Percentiles rank a stretch among this genome's conserved stretches.
Evolutionary conservation across 2,888 invertebrate genomes (phyloP).

Genomic region (Epinotia demarniana): DNA sequence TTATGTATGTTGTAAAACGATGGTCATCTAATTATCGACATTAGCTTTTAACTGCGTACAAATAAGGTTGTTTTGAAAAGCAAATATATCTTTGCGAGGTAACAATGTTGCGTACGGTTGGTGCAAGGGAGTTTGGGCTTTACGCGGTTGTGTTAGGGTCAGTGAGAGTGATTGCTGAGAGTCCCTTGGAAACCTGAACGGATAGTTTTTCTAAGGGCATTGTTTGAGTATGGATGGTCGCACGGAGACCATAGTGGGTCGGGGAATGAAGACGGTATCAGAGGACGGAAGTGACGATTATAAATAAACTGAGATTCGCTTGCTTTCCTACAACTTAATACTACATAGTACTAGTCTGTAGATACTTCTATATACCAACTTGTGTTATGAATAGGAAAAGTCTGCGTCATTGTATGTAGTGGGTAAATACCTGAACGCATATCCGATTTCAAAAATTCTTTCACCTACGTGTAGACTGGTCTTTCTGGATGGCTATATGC

Average conservation of each 20-base stretch:
- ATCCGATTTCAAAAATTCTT: no score
- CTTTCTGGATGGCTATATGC: no score
- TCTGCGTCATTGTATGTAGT: no score
- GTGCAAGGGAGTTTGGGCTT: conserved; percentile 3
- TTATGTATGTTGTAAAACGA: conserved; percentile 18
- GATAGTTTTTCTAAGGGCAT: conserved; percentile 35
- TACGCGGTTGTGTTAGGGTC: not conserved
- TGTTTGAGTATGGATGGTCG: conserved; percentile 38
- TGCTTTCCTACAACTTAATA: not conserved
- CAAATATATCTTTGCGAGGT: conserved; percentile 18
- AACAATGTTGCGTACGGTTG: conserved; percentile 9
- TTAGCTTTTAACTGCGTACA: conserved; percentile 17
- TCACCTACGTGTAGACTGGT: no score
- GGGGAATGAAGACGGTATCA: conserved; percentile 11
- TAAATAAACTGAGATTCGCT: conserved; percentile 1
- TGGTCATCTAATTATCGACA: conserved; percentile 12
- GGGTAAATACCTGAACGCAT: no score
- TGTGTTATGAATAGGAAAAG: no score
- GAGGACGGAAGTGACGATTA: conserved; percentile 23
- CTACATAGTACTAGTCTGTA: not conserved
- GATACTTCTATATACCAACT: no score
- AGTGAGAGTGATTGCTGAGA: not conserved
- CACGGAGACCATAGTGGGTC: conserved; percentile 23
- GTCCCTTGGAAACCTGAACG: conserved; percentile 22
- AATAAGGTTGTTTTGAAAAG: conserved; percentile 22